Base-by-base conservation (phyloP, 2,113 vertebrate species). In the Petrocephalus zakoni region DNA sequence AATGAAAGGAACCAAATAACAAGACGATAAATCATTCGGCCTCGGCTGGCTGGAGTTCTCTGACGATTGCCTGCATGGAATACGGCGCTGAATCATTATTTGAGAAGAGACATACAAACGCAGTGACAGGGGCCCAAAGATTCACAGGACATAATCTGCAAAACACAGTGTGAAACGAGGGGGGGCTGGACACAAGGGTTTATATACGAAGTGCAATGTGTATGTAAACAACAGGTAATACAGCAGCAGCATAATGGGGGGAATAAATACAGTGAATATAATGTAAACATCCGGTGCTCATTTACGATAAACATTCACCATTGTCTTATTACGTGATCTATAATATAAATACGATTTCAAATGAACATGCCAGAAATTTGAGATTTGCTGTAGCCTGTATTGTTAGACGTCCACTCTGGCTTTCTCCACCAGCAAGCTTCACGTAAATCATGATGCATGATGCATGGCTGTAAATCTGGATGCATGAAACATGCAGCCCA, bases 21-120 rank as follows among this genome's bases (percentile, higher is more conserved):
- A 91, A 83, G 51, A 89, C 89, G 85, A 85, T 93, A 92, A 93
- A 93, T 93, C 93, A 90, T 88, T 91, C 89, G 81, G 72, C 72
- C 29, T 37, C 34, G 15, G 34, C 29, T 19, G 13, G 34, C 34
- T 37, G 72, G 72, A 19, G 37, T 5, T 17, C 72, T 19, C 15
- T 4, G 72, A 34, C 17, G 72, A 6, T 78, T 10, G 15, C 17
- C 29, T 42, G 72, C 61, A 29, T 68, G n/a, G 61, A 29, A 68
- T n/a, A n/a, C 11, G 1, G 10, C 5, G 34, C 10, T 72, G 6
- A 37, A 29, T 75, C 34, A 6, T 42, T 19, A 78, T 78, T 42
- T 42, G 42, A 19, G 29, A 29, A 78, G 61, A 29, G 9, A 13
- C 4, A 3, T 1, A 10, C n/a, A 29, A 68, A 68, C 61, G 5